Conservation (phyloP, 2,797 vertebrate species). For the Microchirus variegatus region DNA sequence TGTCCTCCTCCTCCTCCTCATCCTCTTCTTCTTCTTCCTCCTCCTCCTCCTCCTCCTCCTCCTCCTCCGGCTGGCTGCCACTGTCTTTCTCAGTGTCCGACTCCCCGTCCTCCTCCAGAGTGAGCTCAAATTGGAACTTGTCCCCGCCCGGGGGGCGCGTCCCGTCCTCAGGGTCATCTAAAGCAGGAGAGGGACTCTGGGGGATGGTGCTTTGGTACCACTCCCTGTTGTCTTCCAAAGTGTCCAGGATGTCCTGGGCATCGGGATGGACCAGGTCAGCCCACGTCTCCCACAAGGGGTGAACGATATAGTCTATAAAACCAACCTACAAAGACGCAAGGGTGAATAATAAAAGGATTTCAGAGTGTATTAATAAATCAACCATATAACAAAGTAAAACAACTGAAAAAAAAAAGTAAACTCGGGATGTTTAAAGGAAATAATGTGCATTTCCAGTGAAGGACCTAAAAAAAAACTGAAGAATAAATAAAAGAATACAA, state of each 20-base stretch:
- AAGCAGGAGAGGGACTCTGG: constrained; percentile 93
- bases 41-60: constrained; percentile 93
- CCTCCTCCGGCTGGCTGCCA: constrained; percentile 93
- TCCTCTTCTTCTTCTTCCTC: constrained; percentile 95
- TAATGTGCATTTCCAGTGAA: too few species aligned
- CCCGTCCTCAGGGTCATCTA: constrained; percentile 90
- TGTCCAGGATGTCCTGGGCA: constrained; percentile 98
- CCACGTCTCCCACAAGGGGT: constrained; percentile 99
- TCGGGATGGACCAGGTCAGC: constrained; percentile 97
- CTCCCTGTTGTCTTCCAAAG: constrained; percentile 97
- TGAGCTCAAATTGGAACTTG: constrained; percentile 99
- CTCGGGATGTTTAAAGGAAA: neutral
- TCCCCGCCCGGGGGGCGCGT: constrained; percentile 89
- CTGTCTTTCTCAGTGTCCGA: constrained; percentile 98
- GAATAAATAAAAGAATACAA: too few species aligned
- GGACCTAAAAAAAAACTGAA: too few species aligned
- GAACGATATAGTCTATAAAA: constrained; percentile 99
- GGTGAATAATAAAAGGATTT: neutral
- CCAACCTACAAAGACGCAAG: constrained; percentile 84
- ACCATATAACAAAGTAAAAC: too few species aligned
- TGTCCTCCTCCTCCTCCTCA: constrained; percentile 92
- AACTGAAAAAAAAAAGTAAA: too few species aligned
- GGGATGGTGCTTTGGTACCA: constrained; percentile 99
- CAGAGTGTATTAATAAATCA: too few species aligned
- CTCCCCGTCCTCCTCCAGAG: constrained; percentile 95